Percentiles rank a stretch among this genome's conserved stretches.
phyloP scores from a whole-genome alignment of 2,113 vertebrate species.

The Amphilophus citrinellus region DNA sequence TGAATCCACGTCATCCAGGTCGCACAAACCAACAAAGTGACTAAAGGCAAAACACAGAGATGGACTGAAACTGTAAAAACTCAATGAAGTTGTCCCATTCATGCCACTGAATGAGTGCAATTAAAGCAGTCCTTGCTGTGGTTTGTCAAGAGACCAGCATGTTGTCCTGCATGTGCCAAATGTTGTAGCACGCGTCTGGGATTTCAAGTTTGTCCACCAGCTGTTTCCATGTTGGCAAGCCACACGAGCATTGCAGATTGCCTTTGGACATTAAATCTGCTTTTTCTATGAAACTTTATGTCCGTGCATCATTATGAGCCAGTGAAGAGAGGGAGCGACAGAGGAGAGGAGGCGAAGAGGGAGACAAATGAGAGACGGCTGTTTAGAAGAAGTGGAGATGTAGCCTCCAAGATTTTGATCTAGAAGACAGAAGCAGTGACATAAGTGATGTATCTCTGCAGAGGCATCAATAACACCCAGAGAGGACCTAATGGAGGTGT shows the following conservation, averaged over 20 bases:
- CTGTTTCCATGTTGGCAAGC: slow-evolving; percentile 42
- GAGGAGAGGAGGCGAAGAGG: not conserved
- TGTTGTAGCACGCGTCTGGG: slow-evolving; percentile 12
- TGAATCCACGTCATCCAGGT: not conserved
- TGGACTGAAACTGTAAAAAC: not conserved
- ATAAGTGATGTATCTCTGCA: slow-evolving; percentile 81
- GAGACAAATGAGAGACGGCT: not conserved
- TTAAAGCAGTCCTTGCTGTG: slow-evolving; percentile 8
- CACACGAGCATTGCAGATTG: slow-evolving; percentile 2
- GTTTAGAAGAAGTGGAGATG: slow-evolving; percentile 34
- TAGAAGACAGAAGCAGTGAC: slow-evolving; percentile 71
- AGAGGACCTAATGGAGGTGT: slow-evolving; percentile 80
- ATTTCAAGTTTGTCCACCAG: slow-evolving; percentile 45
- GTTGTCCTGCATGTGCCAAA: slow-evolving; percentile 12
- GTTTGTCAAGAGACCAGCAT: slow-evolving; percentile 7
- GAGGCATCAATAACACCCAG: slow-evolving; percentile 81
- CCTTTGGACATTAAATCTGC: slow-evolving; percentile 21
- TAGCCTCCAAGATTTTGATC: slow-evolving; percentile 65
- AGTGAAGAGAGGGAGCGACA: not conserved
- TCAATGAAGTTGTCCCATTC: not conserved
- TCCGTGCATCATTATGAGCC: slow-evolving; percentile 22
- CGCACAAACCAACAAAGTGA: not conserved
- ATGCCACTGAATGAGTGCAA: not conserved
- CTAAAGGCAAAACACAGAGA: not conserved
- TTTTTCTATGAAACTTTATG: slow-evolving; percentile 23